Evolutionary conservation across 30 jellyfish, hydroid and myxozoan genomes (phyloP), one percentile per base, ranked within the genome.

Genomic region (Chironex yamaguchii): DNA sequence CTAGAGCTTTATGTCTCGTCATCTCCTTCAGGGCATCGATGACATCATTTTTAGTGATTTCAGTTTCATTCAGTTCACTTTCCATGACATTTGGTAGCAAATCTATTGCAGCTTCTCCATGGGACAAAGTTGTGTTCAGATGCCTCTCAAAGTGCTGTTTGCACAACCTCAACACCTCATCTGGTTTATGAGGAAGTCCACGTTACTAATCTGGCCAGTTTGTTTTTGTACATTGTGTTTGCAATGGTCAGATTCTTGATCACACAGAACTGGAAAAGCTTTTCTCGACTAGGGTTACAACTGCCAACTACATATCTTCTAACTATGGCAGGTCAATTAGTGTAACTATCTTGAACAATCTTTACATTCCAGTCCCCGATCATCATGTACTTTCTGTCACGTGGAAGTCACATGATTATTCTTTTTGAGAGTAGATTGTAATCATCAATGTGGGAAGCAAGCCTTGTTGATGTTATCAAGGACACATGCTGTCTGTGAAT

Each of bases 81-180:
- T 77, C 25, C 11, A 34, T 29, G 6, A 64, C 58, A 27, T 28
- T 84, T 4, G 86, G 86, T 21, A 77, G 14, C 28, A 26, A 13
- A 29, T 77, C 84, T 13, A 23, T 20, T 3, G 63, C 89, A 22
- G 25, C 89, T 29, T 26, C 63, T 4, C 53, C 84, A 77, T 33
- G 89, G 86, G 85, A 34, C 31, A 77, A 77, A 28, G 20, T 29
- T 4, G 83, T 77, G 36, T 54, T 77, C 53, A 58, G 54, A 34
- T 77, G 89, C 1, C 27, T 28, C 52, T 77, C 89, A 77, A 77
- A 77, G 66, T 77, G 89, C 13, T 77, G 36, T 50, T 77, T 77
- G 84, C 69, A 77, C 36, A 27, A 22, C 28, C 29, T 20, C 9
- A 51, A 36, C 31, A 77, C 54, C 13, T 12, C 89, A 26, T 52